These are phyloP conservation scores for Colaptes auratus DNA, from an alignment of 2,113 vertebrate species.

Conservation along the genomic window DNA sequence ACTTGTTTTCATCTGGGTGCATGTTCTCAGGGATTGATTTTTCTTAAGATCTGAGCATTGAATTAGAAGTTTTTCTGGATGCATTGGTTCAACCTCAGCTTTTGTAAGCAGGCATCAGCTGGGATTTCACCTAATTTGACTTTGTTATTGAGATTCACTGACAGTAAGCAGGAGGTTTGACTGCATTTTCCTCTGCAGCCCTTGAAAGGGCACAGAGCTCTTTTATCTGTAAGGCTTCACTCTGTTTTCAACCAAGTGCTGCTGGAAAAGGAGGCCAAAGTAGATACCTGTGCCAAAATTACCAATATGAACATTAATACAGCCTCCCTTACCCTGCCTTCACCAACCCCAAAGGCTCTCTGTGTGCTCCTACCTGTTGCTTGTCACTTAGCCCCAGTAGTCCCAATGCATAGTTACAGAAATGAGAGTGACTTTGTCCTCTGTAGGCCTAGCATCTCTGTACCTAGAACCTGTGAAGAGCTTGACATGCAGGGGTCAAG, in stretches of 20 bases:
- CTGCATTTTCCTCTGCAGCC: background rate
- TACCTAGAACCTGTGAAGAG: background rate
- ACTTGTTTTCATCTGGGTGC: slow-evolving; percentile 37
- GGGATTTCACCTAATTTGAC: slow-evolving; percentile 22
- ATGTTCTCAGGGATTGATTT: slow-evolving; percentile 29
- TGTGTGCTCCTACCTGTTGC: background rate
- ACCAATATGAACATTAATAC: rapidly evolving
- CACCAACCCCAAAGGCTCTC: background rate
- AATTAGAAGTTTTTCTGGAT: slow-evolving; percentile 35
- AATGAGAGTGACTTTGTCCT: background rate
- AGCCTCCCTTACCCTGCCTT: background rate
- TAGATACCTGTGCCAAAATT: background rate
- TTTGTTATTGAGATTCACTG: background rate
- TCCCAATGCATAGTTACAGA: background rate
- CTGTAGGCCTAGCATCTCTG: background rate
- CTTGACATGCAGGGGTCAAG: background rate
- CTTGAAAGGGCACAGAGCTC: background rate
- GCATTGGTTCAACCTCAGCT: background rate
- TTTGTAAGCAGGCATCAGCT: background rate
- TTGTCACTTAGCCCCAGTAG: background rate
- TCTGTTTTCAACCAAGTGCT: background rate
- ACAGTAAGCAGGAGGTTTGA: background rate
- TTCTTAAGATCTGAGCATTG: slow-evolving; percentile 14
- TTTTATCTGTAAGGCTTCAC: background rate
- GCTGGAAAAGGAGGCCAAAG: background rate